Evolutionary conservation across 2,113 vertebrate genomes (phyloP), one percentile per base, ranked within the genome.

Genomic region (Tonatia bakeri): DNA sequence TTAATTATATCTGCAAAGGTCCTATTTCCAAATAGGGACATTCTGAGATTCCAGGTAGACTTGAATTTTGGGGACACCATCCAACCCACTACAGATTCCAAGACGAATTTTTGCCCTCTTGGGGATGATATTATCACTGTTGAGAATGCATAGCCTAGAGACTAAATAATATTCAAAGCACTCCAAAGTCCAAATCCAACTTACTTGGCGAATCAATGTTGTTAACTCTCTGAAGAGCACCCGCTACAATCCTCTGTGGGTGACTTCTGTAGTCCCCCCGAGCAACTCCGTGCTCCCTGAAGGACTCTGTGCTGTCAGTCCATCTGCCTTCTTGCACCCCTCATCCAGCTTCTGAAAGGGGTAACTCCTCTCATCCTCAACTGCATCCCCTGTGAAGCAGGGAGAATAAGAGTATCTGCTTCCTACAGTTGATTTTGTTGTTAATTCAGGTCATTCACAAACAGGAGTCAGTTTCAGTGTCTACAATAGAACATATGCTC

Each of bases 41-140:
- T 84, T 83, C 76, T 79, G n/a, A 87, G 40, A 36, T 73, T 72
- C 31, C n/a, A 83, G 45, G 59, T 67, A 31, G 38, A 79, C n/a
- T 38, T 67, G 26, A 87, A 50, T 56, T 79, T 87, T 33, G 28
- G 7, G 31, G 22, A 67, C 36, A 45, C 13, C 28, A 9, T 83
- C 59, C 22, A 87, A 31, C 12, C 40, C 8, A 43, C 1, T 38
- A 12, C 14, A n/a, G 70, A 83, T 31, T 14, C 26, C 19, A 59
- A 79, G 64, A 80, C 31, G 13, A 61, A 61, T 20, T 83, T 87
- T 80, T 26, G 15, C 22, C 14, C 15, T n/a, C 22, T 5, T 47
- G 33, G 16, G 38, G 26, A 26, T 77, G 28, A 31, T 56, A 20
- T 38, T 14, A 64, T 65, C 16, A 10, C 36, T 64, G 1, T 45